Evolutionary conservation across 2,888 invertebrate species (phyloP).

Genomic region (Augiades crinisus): DNA sequence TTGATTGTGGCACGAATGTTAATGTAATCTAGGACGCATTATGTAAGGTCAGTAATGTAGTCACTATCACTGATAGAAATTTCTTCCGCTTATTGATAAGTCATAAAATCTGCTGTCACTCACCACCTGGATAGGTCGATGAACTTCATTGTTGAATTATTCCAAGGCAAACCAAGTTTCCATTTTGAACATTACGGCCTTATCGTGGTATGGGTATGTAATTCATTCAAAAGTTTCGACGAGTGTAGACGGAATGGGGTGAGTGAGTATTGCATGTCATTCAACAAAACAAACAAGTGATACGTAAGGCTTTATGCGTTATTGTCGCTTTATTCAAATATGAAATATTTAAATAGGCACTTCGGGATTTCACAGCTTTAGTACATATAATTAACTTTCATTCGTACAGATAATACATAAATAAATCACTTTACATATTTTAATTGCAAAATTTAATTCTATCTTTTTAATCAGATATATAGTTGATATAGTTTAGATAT

Average conservation of each 20-base stretch:
- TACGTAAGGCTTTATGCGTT: no score
- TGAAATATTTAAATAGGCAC: no score
- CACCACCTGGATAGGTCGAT: slow-evolving; percentile 68
- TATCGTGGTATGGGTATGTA: slow-evolving; percentile 26
- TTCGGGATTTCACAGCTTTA: no score
- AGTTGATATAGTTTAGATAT: no score
- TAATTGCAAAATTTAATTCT: no score
- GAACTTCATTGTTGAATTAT: slow-evolving; percentile 46
- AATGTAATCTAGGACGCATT: slow-evolving; percentile 63
- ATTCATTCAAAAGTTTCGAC: slow-evolving; percentile 22
- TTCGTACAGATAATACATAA: no score
- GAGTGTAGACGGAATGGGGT: slow-evolving; percentile 1
- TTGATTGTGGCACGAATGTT: slow-evolving; percentile 50
- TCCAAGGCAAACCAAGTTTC: slow-evolving; percentile 42
- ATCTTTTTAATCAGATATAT: no score
- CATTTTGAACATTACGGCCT: slow-evolving; percentile 49
- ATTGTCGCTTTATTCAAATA: no score
- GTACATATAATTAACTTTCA: no score
- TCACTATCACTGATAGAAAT: slow-evolving; percentile 61
- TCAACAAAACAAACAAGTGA: no score
- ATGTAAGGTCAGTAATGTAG: slow-evolving; percentile 69
- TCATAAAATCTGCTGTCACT: slow-evolving; percentile 62
- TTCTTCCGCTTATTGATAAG: slow-evolving; percentile 72
- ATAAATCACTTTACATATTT: no score
- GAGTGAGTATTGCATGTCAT: slow-evolving; percentile 11